Conservation (phyloP, 2,888 invertebrate species). For the Beris chalybata region DNA sequence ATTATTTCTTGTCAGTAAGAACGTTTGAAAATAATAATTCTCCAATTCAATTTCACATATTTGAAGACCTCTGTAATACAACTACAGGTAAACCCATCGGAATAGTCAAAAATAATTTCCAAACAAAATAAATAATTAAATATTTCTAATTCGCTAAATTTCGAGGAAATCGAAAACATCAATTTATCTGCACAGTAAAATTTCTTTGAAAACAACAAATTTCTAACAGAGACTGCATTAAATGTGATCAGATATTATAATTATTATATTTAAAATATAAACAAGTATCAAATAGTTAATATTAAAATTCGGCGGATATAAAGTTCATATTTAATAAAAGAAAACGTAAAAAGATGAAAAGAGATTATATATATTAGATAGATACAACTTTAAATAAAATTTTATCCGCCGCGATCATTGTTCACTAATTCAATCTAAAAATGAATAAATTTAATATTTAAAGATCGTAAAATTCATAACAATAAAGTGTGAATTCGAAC, state of each 20-base stretch:
- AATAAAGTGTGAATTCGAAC: conserved; percentile 6
- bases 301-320: conserved; percentile 32
- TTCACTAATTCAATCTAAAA: conserved; percentile 35
- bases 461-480: conserved; percentile 6
- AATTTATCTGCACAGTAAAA: conserved; percentile 13
- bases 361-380: conserved; percentile 30
- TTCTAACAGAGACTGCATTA: conserved; percentile 54
- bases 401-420: conserved; percentile 37
- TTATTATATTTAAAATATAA: conserved; percentile 40
- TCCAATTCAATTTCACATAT: too few relatives aligned
- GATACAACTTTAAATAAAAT: conserved; percentile 18
- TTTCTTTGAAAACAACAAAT: conserved; percentile 25
- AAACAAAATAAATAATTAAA: conserved; percentile 31
- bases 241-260: conserved; percentile 57
- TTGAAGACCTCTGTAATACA: too few relatives aligned
- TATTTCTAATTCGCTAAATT: neutral
- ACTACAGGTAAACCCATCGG: too few relatives aligned
- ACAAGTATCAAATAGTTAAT: conserved; percentile 33
- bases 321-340: conserved; percentile 14
- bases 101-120: too few relatives aligned
- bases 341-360: conserved; percentile 4
- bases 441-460: conserved; percentile 21
- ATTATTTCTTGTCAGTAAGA: too few relatives aligned
- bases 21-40: too few relatives aligned
- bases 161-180: neutral